Conservation (phyloP, 1,140 invertebrate species). For the Orchesella cincta region DNA sequence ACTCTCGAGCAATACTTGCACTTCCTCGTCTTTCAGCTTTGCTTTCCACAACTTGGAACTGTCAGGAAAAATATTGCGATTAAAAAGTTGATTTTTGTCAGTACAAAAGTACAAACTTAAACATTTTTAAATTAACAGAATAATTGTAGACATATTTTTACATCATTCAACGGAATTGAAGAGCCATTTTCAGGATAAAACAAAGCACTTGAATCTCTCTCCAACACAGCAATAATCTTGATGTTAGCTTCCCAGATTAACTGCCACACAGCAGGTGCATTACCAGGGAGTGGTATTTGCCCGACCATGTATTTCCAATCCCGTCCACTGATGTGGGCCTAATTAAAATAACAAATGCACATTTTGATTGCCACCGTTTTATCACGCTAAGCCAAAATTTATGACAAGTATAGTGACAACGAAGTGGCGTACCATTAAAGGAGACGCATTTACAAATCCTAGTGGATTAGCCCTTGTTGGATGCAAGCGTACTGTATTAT, state of each 20-base stretch:
- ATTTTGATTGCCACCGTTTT: too few species aligned
- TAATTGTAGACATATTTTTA: constrained; percentile 51
- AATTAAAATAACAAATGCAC: too few species aligned
- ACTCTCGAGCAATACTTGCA: constrained; percentile 47
- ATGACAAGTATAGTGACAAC: background rate
- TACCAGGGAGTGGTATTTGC: constrained; percentile 69
- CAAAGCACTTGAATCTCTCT: constrained; percentile 58
- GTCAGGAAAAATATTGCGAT: background rate
- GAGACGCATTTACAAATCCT: constrained; percentile 88
- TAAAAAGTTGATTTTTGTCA: background rate
- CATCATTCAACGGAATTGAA: constrained; percentile 62
- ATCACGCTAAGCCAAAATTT: too few species aligned
- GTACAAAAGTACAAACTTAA: background rate
- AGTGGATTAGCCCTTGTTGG: constrained; percentile 76
- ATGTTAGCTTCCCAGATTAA: constrained; percentile 84
- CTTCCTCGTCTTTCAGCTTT: constrained; percentile 38
- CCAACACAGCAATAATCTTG: constrained; percentile 65
- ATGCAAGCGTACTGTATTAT: constrained; percentile 75
- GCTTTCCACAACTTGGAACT: constrained; percentile 47
- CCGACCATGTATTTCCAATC: constrained; percentile 82
- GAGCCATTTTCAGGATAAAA: constrained; percentile 65
- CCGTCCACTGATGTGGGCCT: constrained; percentile 70
- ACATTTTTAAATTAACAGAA: background rate
- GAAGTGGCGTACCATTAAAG: constrained; percentile 66
- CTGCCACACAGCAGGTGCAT: constrained; percentile 74